Conservation (phyloP, 2,888 invertebrate species). For the Trichopoda pennipes region DNA sequence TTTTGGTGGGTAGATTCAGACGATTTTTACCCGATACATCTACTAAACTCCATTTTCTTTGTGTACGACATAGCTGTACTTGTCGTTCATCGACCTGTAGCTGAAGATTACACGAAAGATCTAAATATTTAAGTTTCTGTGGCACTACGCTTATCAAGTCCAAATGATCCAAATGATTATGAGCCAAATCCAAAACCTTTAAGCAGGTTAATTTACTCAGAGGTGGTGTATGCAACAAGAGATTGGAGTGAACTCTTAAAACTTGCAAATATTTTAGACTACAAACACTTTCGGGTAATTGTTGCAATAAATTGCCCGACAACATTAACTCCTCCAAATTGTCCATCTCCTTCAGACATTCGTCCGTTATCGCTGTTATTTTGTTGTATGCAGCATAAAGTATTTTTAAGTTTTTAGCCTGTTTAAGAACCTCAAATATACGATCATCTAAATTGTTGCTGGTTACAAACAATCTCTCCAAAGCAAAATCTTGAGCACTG, state of each 20-base stretch:
- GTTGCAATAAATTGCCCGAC: conserved; percentile 90
- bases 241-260: conserved; percentile 91
- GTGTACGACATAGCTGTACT: conserved; percentile 89
- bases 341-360: conserved; percentile 88
- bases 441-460: conserved; percentile 89
- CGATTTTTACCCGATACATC: conserved; percentile 92
- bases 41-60: conserved; percentile 90
- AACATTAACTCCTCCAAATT: conserved; percentile 91
- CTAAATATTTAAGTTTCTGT: conserved; percentile 90
- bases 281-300: conserved; percentile 88
- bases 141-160: conserved; percentile 89
- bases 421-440: conserved; percentile 85
- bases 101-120: conserved; percentile 91
- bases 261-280: conserved; percentile 87
- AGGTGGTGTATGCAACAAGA: conserved; percentile 87
- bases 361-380: conserved; percentile 87
- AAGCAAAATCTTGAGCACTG: conserved; percentile 13
- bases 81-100: conserved; percentile 92
- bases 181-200: conserved; percentile 91
- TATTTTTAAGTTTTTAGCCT: conserved; percentile 85
- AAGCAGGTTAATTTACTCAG: conserved; percentile 88
- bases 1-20: conserved; percentile 84
- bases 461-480: conserved; percentile 87
- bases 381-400: conserved; percentile 91
- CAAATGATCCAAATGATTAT: conserved; percentile 90